Evolutionary conservation across 2,888 invertebrate genomes (phyloP).

Genomic region (Phymatocera aterrima): DNA sequence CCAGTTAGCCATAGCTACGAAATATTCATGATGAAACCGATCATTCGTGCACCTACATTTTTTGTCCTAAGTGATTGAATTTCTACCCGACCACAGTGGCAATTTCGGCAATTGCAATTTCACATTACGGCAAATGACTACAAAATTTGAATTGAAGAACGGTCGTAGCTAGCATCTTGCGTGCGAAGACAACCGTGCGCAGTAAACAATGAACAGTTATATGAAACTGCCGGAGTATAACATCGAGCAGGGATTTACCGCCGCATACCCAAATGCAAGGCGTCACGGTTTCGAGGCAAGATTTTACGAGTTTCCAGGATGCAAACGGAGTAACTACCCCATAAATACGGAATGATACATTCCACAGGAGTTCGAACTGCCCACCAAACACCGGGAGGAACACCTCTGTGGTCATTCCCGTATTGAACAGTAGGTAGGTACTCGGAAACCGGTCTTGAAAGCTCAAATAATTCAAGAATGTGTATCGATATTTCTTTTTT

Average conservation of each 20-base stretch:
- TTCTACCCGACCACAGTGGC: too few relatives aligned
- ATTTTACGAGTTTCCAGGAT: neutral
- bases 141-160: too few relatives aligned
- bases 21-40: too few relatives aligned
- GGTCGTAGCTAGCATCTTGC: too few relatives aligned
- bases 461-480: neutral
- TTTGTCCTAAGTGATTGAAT: too few relatives aligned
- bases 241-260: conserved; percentile 4
- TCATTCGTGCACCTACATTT: too few relatives aligned
- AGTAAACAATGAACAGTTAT: neutral
- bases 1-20: too few relatives aligned
- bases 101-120: too few relatives aligned
- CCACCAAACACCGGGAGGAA: neutral
- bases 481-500: neutral
- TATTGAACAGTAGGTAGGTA: neutral
- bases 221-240: neutral
- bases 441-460: neutral
- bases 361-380: neutral
- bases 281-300: neutral
- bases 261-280: conserved; percentile 7
- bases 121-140: too few relatives aligned
- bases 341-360: conserved; percentile 14
- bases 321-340: conserved; percentile 18
- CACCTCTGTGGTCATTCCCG: neutral
- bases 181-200: neutral